Percentiles rank a stretch among this genome's conserved stretches.
phyloP scores from a whole-genome alignment of 2,113 vertebrate species.

The Chaetorhynchus papuensis region DNA sequence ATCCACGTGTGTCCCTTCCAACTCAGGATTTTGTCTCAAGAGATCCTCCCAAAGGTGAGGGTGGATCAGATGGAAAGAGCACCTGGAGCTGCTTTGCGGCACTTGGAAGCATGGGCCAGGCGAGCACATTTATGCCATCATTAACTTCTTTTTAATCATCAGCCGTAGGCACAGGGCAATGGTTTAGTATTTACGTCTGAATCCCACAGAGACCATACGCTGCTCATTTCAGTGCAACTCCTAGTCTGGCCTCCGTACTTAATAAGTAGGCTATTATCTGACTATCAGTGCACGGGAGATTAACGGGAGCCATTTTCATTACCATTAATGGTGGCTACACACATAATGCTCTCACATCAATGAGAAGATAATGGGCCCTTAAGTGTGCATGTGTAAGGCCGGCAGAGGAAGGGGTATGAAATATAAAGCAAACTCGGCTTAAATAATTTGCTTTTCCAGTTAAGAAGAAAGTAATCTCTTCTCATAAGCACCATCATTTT shows the following conservation, averaged over 20 bases:
- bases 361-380: background rate
- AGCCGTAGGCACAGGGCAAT: background rate
- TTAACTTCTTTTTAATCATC: background rate
- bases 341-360: background rate
- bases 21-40: background rate
- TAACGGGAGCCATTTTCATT: slow-evolving; percentile 39
- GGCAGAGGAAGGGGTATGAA: background rate
- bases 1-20: background rate
- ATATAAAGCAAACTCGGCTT: background rate
- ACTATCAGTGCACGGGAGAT: background rate
- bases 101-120: background rate
- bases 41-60: background rate
- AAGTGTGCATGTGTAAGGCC: background rate
- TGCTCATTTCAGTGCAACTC: background rate
- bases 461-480: background rate
- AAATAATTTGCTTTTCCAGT: slow-evolving; percentile 24
- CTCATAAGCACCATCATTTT: slow-evolving; percentile 1
- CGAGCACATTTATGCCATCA: accelerated
- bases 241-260: background rate
- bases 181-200: background rate
- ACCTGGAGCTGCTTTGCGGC: no score
- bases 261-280: slow-evolving; percentile 20
- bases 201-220: background rate
- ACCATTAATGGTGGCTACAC: slow-evolving; percentile 1
- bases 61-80: background rate